Percentiles rank a stretch among this genome's conserved stretches.
Evolutionary conservation across 2,888 invertebrate genomes (phyloP).

Genomic region (Uloborus plumipes): DNA sequence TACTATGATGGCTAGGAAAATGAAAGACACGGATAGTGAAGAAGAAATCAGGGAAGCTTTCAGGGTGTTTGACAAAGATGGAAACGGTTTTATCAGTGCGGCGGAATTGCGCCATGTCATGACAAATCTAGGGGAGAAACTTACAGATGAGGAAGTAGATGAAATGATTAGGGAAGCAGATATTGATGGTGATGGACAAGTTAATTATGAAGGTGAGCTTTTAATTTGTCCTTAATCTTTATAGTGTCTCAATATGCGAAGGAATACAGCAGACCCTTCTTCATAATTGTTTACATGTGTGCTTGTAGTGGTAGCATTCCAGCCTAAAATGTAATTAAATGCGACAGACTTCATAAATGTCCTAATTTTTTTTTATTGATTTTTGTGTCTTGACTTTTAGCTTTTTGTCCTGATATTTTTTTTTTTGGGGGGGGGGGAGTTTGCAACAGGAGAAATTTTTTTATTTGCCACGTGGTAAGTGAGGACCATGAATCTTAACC

Average conservation of each 20-base stretch:
- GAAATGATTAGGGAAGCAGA: constrained; percentile 99
- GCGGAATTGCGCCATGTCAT: constrained; percentile 99
- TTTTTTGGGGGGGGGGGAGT: too few species aligned
- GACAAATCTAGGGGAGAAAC: constrained; percentile 99
- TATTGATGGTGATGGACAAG: constrained; percentile 99
- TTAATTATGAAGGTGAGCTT: constrained; percentile 91
- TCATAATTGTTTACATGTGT: neutral
- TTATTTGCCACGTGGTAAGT: too few species aligned
- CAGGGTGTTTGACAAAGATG: constrained; percentile 99
- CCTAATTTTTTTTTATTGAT: too few species aligned
- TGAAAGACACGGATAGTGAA: constrained; percentile 99
- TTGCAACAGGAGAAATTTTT: too few species aligned
- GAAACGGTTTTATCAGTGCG: constrained; percentile 98
- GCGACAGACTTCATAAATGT: too few species aligned
- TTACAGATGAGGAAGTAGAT: constrained; percentile 99
- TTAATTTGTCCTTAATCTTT: neutral
- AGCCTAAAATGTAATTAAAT: too few species aligned
- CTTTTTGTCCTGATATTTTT: too few species aligned
- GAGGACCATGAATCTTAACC: too few species aligned
- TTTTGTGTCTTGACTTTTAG: too few species aligned
- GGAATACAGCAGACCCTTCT: neutral
- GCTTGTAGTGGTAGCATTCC: neutral
- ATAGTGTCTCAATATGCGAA: neutral
- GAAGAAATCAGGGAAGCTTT: constrained; percentile 98
- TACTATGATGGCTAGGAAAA: constrained; percentile 99